Evolutionary conservation across 1,140 invertebrate species (phyloP), one percentile per base, ranked within the genome.

Genomic region (Orius insidiosus): DNA sequence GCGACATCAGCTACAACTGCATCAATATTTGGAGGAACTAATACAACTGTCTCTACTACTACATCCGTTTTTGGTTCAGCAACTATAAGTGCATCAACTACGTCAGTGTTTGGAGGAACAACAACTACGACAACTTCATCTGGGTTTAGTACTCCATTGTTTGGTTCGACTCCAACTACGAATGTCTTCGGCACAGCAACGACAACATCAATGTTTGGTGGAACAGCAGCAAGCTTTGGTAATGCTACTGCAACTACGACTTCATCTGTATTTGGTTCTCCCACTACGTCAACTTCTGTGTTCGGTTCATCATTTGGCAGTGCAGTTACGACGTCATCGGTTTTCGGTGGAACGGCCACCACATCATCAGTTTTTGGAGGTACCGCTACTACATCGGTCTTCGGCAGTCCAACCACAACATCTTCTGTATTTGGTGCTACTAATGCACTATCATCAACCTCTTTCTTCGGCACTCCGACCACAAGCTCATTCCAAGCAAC

Each of bases 391-490:
- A 45, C 32, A n/a, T n/a, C n/a, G n/a, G n/a, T n/a, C 7, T 24
- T 24, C 7, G 24, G 3, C 24, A 24, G 24, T 24, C 43, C 40
- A n/a, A 10, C 33, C 16, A 30, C 33, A 8, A 33, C 35, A 4
- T 40, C 45, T 5, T 47, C 48, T 35, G 31, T 49, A 7, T 52
- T 52, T 46, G 45, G 49, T 15, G 36, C 52, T 33, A 34, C 43
- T 7, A 34, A 10, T 51, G 46, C 45, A 38, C 15, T 42, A 7
- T 30, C 47, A 16, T 19, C 33, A 30, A 52, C 47, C 9, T 42
- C 47, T 9, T 41, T 39, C 35, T 42, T 48, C 41, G 40, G 32
- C 9, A 42, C 50, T n/a, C 39, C 46, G 14, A 36, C 40, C 15
- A 34, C 38, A 13, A 44, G 10, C 37, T n/a, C 33, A 11, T 9